These are phyloP conservation scores for Orthosia gracilis DNA, from an alignment of 2,888 invertebrate genomes.

Conservation along the genomic window DNA sequence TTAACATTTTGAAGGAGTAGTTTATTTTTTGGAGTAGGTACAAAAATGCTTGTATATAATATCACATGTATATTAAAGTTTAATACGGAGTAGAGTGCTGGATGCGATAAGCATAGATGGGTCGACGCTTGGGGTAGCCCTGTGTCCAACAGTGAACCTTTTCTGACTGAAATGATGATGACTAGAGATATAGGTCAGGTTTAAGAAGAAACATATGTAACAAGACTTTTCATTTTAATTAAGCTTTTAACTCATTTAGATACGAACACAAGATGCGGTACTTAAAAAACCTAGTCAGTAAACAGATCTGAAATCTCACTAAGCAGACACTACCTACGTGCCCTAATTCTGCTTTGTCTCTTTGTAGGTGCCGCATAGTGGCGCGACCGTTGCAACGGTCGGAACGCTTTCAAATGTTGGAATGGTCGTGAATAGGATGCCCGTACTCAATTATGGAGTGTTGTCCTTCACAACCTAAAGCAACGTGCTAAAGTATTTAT, in stretches of 20 bases:
- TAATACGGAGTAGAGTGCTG: no score
- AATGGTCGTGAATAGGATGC: not conserved
- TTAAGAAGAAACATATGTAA: not conserved
- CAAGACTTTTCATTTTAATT: not conserved
- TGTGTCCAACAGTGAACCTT: no score
- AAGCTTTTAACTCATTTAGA: not conserved
- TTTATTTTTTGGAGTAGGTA: not conserved
- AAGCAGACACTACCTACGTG: conserved; percentile 4
- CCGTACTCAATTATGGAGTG: not conserved
- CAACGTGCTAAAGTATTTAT: no score
- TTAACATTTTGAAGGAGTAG: not conserved
- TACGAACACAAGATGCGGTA: not conserved
- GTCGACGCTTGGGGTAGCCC: no score
- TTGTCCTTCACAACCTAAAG: no score
- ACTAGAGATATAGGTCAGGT: no score
- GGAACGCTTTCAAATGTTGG: conserved; percentile 16
- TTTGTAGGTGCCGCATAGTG: conserved; percentile 31
- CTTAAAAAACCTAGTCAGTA: not conserved
- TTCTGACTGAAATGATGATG: no score
- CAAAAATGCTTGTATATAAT: no score
- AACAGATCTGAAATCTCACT: conserved; percentile 6
- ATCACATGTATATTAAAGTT: no score
- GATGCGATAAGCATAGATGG: no score
- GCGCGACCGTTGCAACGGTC: conserved; percentile 2
- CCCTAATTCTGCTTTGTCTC: conserved; percentile 23